Evolutionary conservation across 1,140 invertebrate species (phyloP).

Genomic region (Dendrolimus punctatus): DNA sequence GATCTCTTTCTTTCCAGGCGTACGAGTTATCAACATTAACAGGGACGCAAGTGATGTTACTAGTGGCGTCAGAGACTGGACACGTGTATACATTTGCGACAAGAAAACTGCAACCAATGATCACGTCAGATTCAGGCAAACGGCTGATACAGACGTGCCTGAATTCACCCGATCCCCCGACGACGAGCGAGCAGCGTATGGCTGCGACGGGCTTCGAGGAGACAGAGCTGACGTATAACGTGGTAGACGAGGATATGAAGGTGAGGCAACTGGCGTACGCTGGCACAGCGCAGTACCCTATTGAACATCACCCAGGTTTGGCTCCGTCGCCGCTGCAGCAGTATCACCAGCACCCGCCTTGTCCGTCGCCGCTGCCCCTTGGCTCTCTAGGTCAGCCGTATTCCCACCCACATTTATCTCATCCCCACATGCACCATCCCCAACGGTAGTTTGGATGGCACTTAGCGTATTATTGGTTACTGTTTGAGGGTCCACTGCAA

Average conservation of each 20-base stretch:
- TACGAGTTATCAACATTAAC: conserved; percentile 99
- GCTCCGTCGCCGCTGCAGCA: conserved; percentile 73
- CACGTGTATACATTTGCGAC: conserved; percentile 99
- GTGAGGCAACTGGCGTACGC: conserved; percentile 94
- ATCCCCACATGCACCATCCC: conserved; percentile 78
- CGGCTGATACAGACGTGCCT: conserved; percentile 98
- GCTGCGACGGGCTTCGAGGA: conserved; percentile 98
- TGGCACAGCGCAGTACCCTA: conserved; percentile 78
- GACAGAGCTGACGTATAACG: conserved; percentile 97
- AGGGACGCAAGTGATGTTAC: conserved; percentile 98
- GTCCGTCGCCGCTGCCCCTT: conserved; percentile 74
- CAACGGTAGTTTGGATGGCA: conserved; percentile 77
- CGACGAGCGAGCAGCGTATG: conserved; percentile 92
- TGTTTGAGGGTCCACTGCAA: too few relatives aligned
- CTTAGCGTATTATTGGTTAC: conserved; percentile 30
- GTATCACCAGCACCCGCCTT: conserved; percentile 72
- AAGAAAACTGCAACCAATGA: conserved; percentile 99
- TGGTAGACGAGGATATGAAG: conserved; percentile 95
- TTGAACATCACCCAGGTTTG: conserved; percentile 74
- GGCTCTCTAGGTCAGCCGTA: conserved; percentile 74
- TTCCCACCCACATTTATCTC: conserved; percentile 76
- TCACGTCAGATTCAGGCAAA: conserved; percentile 98
- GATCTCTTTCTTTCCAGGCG: conserved; percentile 78
- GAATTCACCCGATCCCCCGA: conserved; percentile 96
- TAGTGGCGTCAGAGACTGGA: conserved; percentile 96